Conservation (phyloP, 1,140 invertebrate genomes). For the Scaptomyza pallida region DNA sequence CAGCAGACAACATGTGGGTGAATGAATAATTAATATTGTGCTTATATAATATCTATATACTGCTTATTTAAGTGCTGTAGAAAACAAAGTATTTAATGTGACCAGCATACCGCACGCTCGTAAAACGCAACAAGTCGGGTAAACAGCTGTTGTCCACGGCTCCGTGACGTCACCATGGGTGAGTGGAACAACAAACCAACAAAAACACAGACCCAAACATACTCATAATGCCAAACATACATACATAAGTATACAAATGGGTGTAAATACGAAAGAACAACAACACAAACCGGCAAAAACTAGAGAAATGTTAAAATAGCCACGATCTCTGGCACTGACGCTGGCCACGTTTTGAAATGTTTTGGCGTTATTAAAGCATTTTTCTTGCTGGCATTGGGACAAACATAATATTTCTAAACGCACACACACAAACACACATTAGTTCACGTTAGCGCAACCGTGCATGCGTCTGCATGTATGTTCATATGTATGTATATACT, state of each 20-base stretch:
- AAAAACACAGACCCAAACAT: not conserved
- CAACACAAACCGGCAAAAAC: slow-evolving; percentile 50
- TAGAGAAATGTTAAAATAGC: slow-evolving; percentile 53
- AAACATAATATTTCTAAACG: slow-evolving; percentile 41
- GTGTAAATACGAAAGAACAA: slow-evolving; percentile 24
- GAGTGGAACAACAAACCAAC: not conserved
- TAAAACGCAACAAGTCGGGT: not conserved
- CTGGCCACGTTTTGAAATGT: slow-evolving; percentile 43
- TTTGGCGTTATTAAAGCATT: slow-evolving; percentile 53
- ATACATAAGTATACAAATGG: not conserved
- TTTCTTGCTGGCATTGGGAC: slow-evolving; percentile 41
- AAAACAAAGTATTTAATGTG: not conserved
- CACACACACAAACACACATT: not conserved
- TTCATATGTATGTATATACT: not conserved
- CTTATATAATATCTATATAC: too few species aligned
- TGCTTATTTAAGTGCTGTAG: not conserved
- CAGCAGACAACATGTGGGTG: too few species aligned
- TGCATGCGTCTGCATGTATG: not conserved
- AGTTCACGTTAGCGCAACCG: not conserved
- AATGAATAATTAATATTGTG: too few species aligned
- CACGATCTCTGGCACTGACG: slow-evolving; percentile 29
- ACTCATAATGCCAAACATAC: not conserved
- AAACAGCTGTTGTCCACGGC: slow-evolving; percentile 29
- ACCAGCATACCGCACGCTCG: slow-evolving; percentile 9
- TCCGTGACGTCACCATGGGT: slow-evolving; percentile 5